phyloP scores from a whole-genome alignment of 2,797 vertebrate genomes.

The Spinus olivaceus region DNA sequence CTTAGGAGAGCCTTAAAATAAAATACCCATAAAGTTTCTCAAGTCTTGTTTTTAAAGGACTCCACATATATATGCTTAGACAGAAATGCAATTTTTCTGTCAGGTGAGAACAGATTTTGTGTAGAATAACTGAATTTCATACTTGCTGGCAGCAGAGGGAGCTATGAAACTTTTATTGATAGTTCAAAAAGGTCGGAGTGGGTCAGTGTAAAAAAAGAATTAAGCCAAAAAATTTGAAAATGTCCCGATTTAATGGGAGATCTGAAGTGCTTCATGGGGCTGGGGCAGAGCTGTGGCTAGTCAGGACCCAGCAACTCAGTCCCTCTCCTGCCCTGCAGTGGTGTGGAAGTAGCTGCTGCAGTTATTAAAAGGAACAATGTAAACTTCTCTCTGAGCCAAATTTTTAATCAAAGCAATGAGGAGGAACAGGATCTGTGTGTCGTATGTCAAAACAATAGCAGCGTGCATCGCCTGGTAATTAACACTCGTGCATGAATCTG shows the following conservation, averaged over 20 bases:
- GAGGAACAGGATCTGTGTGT: background rate
- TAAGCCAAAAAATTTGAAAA: too few species aligned
- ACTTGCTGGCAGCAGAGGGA: slow-evolving; percentile 44
- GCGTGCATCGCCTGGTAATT: background rate
- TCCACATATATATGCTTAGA: fast-evolving
- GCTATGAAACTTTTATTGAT: background rate
- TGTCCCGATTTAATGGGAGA: background rate
- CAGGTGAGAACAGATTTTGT: background rate
- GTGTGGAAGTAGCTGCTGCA: background rate
- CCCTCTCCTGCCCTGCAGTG: background rate
- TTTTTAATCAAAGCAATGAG: background rate
- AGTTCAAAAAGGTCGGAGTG: fast-evolving
- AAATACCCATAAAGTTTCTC: background rate
- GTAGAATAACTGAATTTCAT: background rate
- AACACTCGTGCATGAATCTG: background rate
- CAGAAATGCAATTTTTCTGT: background rate
- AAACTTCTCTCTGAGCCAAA: background rate
- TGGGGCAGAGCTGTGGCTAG: background rate
- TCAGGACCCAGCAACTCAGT: background rate
- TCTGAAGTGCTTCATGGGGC: background rate
- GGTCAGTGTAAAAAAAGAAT: background rate
- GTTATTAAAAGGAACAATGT: background rate
- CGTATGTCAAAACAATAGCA: slow-evolving; percentile 14
- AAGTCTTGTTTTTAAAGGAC: background rate
- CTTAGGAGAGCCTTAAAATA: background rate